Conservation (phyloP, 2,113 vertebrate genomes). For the Silurus glanis region DNA sequence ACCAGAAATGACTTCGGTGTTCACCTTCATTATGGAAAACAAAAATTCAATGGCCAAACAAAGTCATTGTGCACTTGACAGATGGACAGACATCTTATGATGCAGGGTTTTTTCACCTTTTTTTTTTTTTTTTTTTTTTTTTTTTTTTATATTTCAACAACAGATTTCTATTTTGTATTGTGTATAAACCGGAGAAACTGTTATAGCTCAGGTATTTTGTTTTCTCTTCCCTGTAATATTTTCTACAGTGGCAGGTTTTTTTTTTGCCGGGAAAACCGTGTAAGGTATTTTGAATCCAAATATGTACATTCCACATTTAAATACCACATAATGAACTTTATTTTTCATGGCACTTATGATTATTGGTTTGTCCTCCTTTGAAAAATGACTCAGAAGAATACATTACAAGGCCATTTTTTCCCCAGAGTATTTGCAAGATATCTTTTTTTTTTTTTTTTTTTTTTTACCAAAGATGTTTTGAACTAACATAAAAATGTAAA, state of each 20-base stretch:
- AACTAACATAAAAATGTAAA: slow-evolving; percentile 12
- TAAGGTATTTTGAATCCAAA: slow-evolving; percentile 14
- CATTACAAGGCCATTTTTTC: not conserved
- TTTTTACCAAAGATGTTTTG: slow-evolving; percentile 28
- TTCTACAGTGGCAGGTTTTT: slow-evolving; percentile 23
- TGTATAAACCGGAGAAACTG: slow-evolving; percentile 1
- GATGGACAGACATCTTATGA: slow-evolving; percentile 57
- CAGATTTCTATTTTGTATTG: slow-evolving; percentile 52
- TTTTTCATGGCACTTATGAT: not conserved
- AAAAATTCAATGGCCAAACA: slow-evolving; percentile 47
- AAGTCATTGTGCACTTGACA: slow-evolving; percentile 61
- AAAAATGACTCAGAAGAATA: slow-evolving; percentile 2
- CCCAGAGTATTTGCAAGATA: not conserved
- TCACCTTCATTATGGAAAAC: slow-evolving; percentile 63
- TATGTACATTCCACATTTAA: slow-evolving; percentile 35
- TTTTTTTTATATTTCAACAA: slow-evolving; percentile 42
- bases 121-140: slow-evolving; percentile 43
- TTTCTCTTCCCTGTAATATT: slow-evolving; percentile 35
- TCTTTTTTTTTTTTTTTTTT: not conserved
- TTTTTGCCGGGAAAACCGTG: not conserved
- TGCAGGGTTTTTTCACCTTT: slow-evolving; percentile 49
- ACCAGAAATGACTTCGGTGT: slow-evolving; percentile 55
- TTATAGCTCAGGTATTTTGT: slow-evolving; percentile 26
- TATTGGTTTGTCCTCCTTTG: not conserved
- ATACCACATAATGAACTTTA: slow-evolving; percentile 12